Evolutionary conservation across 2,797 vertebrate species (phyloP), one percentile per base, ranked within the genome.

Genomic region (Phoeniculus purpureus): DNA sequence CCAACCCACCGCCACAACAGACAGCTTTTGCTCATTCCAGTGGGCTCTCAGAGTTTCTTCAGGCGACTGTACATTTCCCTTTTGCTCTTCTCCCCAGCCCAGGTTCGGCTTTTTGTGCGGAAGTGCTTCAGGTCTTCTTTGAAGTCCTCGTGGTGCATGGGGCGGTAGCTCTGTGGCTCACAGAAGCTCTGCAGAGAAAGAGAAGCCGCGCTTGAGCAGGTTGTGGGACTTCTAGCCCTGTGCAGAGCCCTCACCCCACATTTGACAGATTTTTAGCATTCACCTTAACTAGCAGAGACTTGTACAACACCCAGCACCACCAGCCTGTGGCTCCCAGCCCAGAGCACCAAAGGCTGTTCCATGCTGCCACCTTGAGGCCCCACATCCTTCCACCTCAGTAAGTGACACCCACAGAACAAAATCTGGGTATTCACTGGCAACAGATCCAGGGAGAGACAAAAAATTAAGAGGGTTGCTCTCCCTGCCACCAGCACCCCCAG

Each of bases 71-170:
- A 99, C 97, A 99, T 98, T 74, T 99, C 98, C 65, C 99, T 96
- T 91, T 99, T 99, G 98, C 99, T 99, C 96, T 98, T 98, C 94
- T 99, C 99, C 0, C 99, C 99, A 0, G 99, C 99, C 99, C 99
- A 99, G 16, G 99, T 99, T 6, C 99, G 97, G 93, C 99, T 99
- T 86, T 98, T 99, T 31, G 98, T 97, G 55, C 98, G 98, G 80
- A 98, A 99, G 64, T 97, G 98, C 87, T 98, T 98, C 89, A 99
- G 93, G 87, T 99, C 99, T 75, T 99, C 99, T 92, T 98, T 99
- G 70, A 98, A 99, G 96, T 99, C 99, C 94, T 99, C 96, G 8
- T 99, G 98, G 97, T 98, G 97, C 99, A 99, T 99, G 2, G 99
- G 98, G 15, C 99, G 97, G 83, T 99, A 99, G 70, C 97, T 96